A percentile compares a stretch with the other conserved stretches of the same genome.
Evolutionary conservation across 2,888 invertebrate genomes (phyloP).

Genomic region (Drosophila cyrtoloma): DNA sequence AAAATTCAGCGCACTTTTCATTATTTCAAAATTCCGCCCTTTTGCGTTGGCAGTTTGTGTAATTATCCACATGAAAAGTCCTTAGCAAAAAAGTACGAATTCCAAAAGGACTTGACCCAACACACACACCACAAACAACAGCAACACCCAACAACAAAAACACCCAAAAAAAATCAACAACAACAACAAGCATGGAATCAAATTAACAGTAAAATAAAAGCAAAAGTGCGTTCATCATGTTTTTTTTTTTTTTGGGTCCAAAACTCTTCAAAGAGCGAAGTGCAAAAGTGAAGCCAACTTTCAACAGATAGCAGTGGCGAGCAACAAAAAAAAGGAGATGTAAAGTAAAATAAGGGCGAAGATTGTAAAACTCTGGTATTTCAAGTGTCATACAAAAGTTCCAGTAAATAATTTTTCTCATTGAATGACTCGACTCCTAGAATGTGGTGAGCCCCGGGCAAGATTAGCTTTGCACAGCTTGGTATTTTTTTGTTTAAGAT

Average conservation of each 20-base stretch:
- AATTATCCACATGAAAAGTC: conserved; percentile 79
- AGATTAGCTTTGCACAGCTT: conserved; percentile 8
- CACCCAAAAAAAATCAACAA: conserved; percentile 8
- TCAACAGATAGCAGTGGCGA: conserved; percentile 43
- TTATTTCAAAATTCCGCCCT: conserved; percentile 24
- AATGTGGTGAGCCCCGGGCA: conserved; percentile 1
- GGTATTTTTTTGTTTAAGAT: background rate
- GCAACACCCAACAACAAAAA: conserved; percentile 11
- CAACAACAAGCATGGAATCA: conserved; percentile 57
- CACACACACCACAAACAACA: conserved; percentile 28
- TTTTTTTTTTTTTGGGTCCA: conserved; percentile 21
- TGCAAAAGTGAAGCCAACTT: conserved; percentile 68
- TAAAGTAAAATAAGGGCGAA: conserved; percentile 22
- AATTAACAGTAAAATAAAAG: conserved; percentile 74
- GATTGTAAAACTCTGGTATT: conserved; percentile 40
- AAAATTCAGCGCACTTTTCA: conserved; percentile 35
- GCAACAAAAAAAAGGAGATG: conserved; percentile 3
- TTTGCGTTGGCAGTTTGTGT: conserved; percentile 72
- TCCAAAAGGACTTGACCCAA: conserved; percentile 49
- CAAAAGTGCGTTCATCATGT: conserved; percentile 66
- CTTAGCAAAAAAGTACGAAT: conserved; percentile 49
- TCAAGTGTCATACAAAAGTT: conserved; percentile 48
- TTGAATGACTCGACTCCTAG: conserved; percentile 5
- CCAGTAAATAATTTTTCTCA: conserved; percentile 19
- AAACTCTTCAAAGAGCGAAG: conserved; percentile 53